Base-by-base conservation (phyloP, 2,888 invertebrate genomes). In the Amphipoea lucens region DNA sequence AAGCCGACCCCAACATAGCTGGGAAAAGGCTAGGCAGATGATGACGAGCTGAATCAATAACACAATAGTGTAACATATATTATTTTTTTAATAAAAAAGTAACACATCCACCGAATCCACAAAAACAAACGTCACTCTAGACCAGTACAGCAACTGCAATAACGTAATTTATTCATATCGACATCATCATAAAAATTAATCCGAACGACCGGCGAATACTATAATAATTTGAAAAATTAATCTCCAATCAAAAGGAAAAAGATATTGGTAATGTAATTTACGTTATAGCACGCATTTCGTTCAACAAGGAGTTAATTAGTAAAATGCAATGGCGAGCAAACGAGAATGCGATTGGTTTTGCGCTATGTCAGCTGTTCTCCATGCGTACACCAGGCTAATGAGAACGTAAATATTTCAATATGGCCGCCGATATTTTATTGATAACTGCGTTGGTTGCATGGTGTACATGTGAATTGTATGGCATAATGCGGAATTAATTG, bases 371-470 rank as follows among this genome's bases (percentile, higher is more conserved):
- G 91, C 90, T 89, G 89, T 90, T 91, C 91, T 89, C 91, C 89
- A 90, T 91, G 90, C 83, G 78, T 79, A 84, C 87, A 89, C 86
- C 65, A 66, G 84, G 88, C 93, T 95, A 95, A 95, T 95, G 95
- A 95, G 94, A 92, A 93, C 92, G 93, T 93, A 93, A 94, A 94
- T 94, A 94, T 94, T 95, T 93, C 92, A 93, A 90, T 84, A 91
- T 89, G 87, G 87, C 88, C 83, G 88, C 90, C 91, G 87, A 93
- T 93, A 94, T 93, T 93, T 94, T 93, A 94, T 94, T 93, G 93
- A 93, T 92, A 93, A 90, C 89, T 87, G 86, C 87, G 84, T 86
- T 79, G 77, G 85, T 85, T 85, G 81, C 83, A 86, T 86, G 80
- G 76, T 78, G 82, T 86, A 86, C 76, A 63, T 80, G 78, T 83